These are phyloP conservation scores for Malurus melanocephalus DNA, from an alignment of 2,113 vertebrate species.

Conservation along the genomic window DNA sequence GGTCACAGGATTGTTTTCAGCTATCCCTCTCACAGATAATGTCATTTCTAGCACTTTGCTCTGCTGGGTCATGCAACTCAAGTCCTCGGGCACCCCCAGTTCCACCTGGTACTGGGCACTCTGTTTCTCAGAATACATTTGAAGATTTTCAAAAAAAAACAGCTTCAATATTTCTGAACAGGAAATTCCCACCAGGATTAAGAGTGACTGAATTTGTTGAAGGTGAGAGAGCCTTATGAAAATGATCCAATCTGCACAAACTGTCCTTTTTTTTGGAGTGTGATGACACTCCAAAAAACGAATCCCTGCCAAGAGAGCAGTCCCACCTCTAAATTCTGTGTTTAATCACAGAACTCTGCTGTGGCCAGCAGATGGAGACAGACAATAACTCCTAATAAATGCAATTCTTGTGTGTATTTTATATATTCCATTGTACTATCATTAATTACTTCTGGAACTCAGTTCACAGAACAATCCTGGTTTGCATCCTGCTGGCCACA, in stretches of 20 bases:
- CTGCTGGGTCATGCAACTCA: neutral
- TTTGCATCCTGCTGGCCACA: neutral
- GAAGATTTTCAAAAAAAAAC: neutral
- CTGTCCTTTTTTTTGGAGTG: neutral
- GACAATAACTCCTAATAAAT: neutral
- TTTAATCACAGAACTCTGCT: neutral
- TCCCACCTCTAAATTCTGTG: neutral
- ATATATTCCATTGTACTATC: too few relatives aligned
- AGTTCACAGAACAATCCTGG: neutral
- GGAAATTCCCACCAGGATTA: neutral
- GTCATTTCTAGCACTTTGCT: neutral
- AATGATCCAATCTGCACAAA: neutral
- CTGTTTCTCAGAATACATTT: neutral
- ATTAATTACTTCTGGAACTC: neutral
- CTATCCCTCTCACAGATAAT: neutral
- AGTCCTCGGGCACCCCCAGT: neutral
- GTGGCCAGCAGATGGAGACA: slow-evolving; percentile 52
- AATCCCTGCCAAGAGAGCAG: too few relatives aligned
- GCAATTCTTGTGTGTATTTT: neutral
- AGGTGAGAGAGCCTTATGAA: neutral
- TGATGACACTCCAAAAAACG: neutral
- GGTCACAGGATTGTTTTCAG: neutral
- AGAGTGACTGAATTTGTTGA: neutral
- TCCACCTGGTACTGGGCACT: neutral
- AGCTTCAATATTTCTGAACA: neutral